phyloP scores from a whole-genome alignment of 2,888 invertebrate species.

The Azorinus chamasolen region DNA sequence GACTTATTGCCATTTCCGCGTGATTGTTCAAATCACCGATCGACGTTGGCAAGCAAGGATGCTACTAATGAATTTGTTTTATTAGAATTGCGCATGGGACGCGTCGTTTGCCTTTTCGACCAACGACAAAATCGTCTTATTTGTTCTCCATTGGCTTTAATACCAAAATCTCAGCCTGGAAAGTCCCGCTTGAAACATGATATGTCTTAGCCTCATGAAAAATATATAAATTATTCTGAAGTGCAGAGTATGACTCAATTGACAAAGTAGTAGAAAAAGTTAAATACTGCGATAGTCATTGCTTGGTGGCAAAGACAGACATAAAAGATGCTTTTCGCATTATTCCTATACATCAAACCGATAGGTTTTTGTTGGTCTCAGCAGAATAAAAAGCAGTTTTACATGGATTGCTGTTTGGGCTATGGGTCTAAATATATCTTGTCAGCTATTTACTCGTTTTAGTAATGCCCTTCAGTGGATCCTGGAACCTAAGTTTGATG shows the following conservation, averaged over 20 bases:
- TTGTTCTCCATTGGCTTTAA: slow-evolving; percentile 45
- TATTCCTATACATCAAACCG: slow-evolving; percentile 46
- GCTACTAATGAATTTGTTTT: slow-evolving; percentile 5
- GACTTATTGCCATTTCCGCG: background rate
- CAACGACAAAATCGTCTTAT: slow-evolving; percentile 6
- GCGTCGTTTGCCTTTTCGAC: slow-evolving; percentile 18
- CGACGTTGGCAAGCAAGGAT: slow-evolving; percentile 6
- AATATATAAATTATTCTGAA: slow-evolving; percentile 18
- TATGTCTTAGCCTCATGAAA: slow-evolving; percentile 21
- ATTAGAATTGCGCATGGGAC: background rate
- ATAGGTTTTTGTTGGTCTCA: slow-evolving; percentile 22
- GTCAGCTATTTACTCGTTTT: slow-evolving; percentile 14
- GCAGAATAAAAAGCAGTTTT: background rate
- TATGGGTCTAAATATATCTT: slow-evolving; percentile 6
- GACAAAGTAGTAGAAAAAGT: slow-evolving; percentile 30
- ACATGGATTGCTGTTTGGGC: background rate
- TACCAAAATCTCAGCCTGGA: slow-evolving; percentile 19
- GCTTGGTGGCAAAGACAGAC: slow-evolving; percentile 43
- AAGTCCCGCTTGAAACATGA: slow-evolving; percentile 39
- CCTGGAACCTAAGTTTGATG: background rate
- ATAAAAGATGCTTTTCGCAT: slow-evolving; percentile 47
- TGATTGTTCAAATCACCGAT: slow-evolving; percentile 19
- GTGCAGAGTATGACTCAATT: slow-evolving; percentile 35
- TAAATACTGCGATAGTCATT: slow-evolving; percentile 15
- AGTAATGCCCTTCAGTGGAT: slow-evolving; percentile 13